These are phyloP conservation scores for Penaeus monodon DNA, from an alignment of 2,888 invertebrate species.

Conservation along the genomic window DNA sequence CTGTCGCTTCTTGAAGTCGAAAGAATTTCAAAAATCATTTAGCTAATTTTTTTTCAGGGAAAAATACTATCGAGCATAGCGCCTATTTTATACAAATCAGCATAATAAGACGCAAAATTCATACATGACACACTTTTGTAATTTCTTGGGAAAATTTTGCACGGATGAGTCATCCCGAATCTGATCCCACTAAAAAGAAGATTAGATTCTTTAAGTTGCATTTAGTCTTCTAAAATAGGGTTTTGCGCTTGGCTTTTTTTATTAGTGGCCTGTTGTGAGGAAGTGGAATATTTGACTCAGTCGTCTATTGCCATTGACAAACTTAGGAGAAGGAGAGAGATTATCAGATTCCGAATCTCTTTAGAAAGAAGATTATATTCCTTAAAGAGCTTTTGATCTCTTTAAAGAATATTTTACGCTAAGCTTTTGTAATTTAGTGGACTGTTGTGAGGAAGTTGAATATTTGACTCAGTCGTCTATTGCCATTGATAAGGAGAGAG, in stretches of 20 bases:
- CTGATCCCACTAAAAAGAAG: no score
- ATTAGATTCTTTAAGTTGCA: background rate
- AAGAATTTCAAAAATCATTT: no score
- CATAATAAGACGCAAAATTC: no score
- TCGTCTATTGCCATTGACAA: slow-evolving; percentile 29
- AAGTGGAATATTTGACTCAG: slow-evolving; percentile 15
- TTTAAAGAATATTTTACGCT: background rate
- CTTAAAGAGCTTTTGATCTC: background rate
- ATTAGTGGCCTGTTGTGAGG: background rate
- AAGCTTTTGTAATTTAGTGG: background rate
- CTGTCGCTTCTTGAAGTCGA: no score
- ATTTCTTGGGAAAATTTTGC: no score
- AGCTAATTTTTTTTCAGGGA: no score
- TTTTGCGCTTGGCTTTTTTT: background rate
- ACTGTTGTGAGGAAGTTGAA: background rate
- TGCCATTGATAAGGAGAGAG: slow-evolving; percentile 20
- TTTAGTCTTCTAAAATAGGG: background rate
- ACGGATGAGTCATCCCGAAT: no score
- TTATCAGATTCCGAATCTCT: no score
- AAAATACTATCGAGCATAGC: no score
- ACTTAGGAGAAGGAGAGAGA: background rate
- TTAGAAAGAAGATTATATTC: no score
- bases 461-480: slow-evolving; percentile 21
- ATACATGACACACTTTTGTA: no score
- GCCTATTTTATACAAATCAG: no score